Evolutionary conservation across 1,140 invertebrate species (phyloP), one percentile per base, ranked within the genome.

Genomic region (Diplogasteroides magnus): DNA sequence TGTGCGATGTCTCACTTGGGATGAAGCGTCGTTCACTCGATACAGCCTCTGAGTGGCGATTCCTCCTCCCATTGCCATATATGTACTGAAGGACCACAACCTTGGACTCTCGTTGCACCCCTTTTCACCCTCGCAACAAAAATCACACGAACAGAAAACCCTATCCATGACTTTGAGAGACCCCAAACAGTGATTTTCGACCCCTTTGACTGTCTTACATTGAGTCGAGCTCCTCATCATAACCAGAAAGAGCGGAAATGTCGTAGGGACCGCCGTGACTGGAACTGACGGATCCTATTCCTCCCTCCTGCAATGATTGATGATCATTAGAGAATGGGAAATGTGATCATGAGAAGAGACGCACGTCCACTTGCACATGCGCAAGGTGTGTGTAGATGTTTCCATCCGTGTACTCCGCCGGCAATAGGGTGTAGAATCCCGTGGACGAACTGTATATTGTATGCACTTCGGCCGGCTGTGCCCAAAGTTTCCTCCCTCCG

Each of bases 331-430:
- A n/a, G 19, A 29, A 64, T 27, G 29, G 23, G 28, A 64, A 29
- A 64, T 14, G 14, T 31, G 11, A 31, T 26, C 23, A 64, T 1
- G 31, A 23, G 11, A 1, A 65, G 19, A 23, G 13, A 61, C 67
- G 19, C 67, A 73, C 68, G 6, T 67, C 56, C 1, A 75, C 15
- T n/a, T 61, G 25, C 13, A 75, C 61, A 58, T 68, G 69, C 6
- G 74, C 74, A 19, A 76, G 56, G 29, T 76, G 74, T 14, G 67
- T 72, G 61, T 75, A 76, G 29, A 72, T 76, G 48, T 76, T 72
- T n/a, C 73, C 68, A 56, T 76, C 74, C 23, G 64, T 26, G 48
- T 71, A 48, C 14, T 29, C 23, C 25, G 64, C 66, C 1, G 74
- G 74, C 2, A 76, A 48, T 25, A 76, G 29, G 1, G 64, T 64